Conservation (phyloP, 1,140 invertebrate genomes). For the Acyrthosiphon pisum region DNA sequence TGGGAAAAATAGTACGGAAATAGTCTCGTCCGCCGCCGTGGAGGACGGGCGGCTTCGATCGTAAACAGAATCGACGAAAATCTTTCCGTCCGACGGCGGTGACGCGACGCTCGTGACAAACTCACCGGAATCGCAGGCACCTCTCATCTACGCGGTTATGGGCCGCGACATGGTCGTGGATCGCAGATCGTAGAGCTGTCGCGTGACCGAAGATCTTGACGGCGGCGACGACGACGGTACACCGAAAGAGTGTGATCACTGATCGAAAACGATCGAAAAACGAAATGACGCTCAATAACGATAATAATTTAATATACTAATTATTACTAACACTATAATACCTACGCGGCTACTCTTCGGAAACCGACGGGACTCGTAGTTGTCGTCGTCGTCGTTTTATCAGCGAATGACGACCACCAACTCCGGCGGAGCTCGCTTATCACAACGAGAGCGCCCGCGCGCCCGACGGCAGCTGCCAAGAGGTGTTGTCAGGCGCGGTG, state of each 20-base stretch:
- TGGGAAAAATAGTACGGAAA: not conserved
- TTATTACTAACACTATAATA: too few relatives aligned
- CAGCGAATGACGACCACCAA: not conserved
- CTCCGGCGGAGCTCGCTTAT: not conserved
- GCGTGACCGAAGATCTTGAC: not conserved
- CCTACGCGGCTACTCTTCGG: not conserved
- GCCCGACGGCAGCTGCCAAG: not conserved
- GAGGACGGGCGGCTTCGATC: not conserved
- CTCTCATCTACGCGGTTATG: not conserved
- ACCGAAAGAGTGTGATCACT: not conserved
- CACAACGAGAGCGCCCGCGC: not conserved
- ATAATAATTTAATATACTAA: not conserved
- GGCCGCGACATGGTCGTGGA: not conserved
- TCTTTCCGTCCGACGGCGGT: too few relatives aligned
- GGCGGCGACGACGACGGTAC: not conserved
- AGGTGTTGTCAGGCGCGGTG: too few relatives aligned
- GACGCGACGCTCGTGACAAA: not conserved
- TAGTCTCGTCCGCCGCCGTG: not conserved
- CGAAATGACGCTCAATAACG: not conserved
- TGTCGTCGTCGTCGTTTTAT: not conserved
- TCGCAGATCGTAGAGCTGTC: not conserved
- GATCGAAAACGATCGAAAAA: not conserved
- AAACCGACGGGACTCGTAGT: not conserved
- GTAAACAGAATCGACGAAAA: not conserved
- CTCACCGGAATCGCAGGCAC: not conserved